Conservation (phyloP, 2,888 invertebrate species). For the Macrosiphum euphorbiae region DNA sequence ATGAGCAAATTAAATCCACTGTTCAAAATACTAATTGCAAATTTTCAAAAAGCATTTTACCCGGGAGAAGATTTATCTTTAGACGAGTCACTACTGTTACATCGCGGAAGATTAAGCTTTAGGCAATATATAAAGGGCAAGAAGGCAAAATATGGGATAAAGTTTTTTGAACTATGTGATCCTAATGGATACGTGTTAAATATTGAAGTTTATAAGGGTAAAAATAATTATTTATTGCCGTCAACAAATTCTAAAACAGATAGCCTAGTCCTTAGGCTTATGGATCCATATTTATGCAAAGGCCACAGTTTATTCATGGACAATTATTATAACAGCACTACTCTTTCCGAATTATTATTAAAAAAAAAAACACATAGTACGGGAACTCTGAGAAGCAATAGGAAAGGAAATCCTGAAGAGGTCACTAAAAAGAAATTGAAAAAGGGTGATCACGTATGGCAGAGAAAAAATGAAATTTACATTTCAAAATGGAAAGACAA, state of each 20-base stretch:
- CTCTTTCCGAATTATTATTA: too few relatives aligned
- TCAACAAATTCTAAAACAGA: conserved; percentile 68
- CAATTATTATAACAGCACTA: too few relatives aligned
- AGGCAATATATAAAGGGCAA: conserved; percentile 56
- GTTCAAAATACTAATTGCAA: not conserved
- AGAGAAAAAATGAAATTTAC: not conserved
- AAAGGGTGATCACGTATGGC: not conserved
- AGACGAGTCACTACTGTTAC: conserved; percentile 48
- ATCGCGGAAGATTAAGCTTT: conserved; percentile 35
- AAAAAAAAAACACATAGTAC: too few relatives aligned
- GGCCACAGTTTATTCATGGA: too few relatives aligned
- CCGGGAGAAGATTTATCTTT: conserved; percentile 8
- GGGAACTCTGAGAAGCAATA: not conserved
- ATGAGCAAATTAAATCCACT: not conserved
- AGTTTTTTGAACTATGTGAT: conserved; percentile 68
- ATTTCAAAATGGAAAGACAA: not conserved
- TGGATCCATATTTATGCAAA: conserved; percentile 66
- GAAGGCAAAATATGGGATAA: conserved; percentile 68
- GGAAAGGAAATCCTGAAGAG: not conserved
- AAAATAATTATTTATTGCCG: conserved; percentile 66
- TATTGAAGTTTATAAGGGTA: conserved; percentile 68
- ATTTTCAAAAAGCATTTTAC: conserved; percentile 22
- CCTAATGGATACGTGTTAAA: conserved; percentile 67
- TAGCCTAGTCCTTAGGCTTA: conserved; percentile 67
- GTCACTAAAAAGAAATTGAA: not conserved